Evolutionary conservation across 2,113 vertebrate genomes (phyloP), one percentile per base, ranked within the genome.

Genomic region (Mus musculus): DNA sequence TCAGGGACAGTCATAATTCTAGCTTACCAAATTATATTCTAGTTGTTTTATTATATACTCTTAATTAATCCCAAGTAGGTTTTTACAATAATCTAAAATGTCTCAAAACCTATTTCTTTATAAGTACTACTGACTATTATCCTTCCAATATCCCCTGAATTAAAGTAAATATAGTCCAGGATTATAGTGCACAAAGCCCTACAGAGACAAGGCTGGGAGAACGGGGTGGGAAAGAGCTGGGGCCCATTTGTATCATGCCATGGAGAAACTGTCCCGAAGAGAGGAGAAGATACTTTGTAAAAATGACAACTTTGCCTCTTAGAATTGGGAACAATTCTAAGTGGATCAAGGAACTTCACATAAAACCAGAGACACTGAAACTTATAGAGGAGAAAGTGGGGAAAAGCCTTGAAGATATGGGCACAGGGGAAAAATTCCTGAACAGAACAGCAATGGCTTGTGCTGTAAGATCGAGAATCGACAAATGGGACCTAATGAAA

Each of bases 281-380:
- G 97, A 42, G 42, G 42, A 71, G 86, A 54, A 80, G 96, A 33
- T 61, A 96, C 97, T 98, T 95, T 97, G 98, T 98, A 98, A 98
- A 98, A 98, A 98, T 80, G 96, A 98, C 97, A 98, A 97, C 97
- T 97, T 96, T 96, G 95, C n/a, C n/a, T n/a, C n/a, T n/a, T 42
- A 42, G 42, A 42, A 42, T 42, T 42, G 42, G 42, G 42, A 42
- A 42, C 42, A 42, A 42, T n/a, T n/a, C n/a, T n/a, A n/a, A n/a
- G n/a, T n/a, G n/a, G n/a, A n/a, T n/a, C n/a, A n/a, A n/a, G n/a
- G n/a, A n/a, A n/a, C n/a, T n/a, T n/a, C n/a, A n/a, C n/a, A n/a
- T n/a, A n/a, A n/a, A n/a, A n/a, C n/a, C n/a, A n/a, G n/a, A n/a
- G n/a, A n/a, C n/a, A n/a, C n/a, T n/a, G n/a, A n/a, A n/a, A n/a